Evolutionary conservation across 1,140 invertebrate genomes (phyloP), one percentile per base, ranked within the genome.

Genomic region (Bemisia tabaci): DNA sequence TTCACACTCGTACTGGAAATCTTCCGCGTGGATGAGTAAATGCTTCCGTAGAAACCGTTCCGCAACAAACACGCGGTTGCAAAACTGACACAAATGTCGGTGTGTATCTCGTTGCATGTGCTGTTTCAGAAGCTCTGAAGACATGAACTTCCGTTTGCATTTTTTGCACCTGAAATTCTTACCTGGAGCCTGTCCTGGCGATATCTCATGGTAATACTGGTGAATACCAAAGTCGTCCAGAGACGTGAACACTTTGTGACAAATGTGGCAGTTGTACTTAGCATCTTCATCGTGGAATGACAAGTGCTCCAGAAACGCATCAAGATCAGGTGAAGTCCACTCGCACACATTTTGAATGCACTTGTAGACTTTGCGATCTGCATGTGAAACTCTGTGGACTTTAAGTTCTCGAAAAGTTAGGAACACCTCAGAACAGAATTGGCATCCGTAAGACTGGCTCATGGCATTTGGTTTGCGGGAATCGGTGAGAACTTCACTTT

Each of bases 21-120:
- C 74, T 62, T 67, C 65, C 1, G 70, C 68, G 48, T 73, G 72
- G 11, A 33, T 68, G 11, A 63, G 33, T 1, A 88, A 76, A 74
- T 89, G 87, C 26, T 85, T 75, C 12, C 86, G 75, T 1, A 89
- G 75, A 72, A 86, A 86, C 71, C 85, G 76, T 70, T 88, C 85
- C 77, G 85, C 86, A 1, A 83, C 75, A 75, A 87, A 88, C 24
- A 81, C 80, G 70, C 87, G 86, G n/a, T 80, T 78, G 74, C 87
- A 90, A 71, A 85, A 80, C 9, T 82, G 79, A 74, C 87, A 90
- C 0, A 77, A 77, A 70, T 87, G 86, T 68, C 83, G 79, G 71
- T 89, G 87, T 89, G 87, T 70, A 87, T 84, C 62, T 87, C 81
- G 63, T 89, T 73, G 21, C 85, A 84, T 68, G 87, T 85, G 21